These are phyloP conservation scores for Acanthis flammea DNA, from an alignment of 2,797 vertebrate genomes.

Conservation along the genomic window DNA sequence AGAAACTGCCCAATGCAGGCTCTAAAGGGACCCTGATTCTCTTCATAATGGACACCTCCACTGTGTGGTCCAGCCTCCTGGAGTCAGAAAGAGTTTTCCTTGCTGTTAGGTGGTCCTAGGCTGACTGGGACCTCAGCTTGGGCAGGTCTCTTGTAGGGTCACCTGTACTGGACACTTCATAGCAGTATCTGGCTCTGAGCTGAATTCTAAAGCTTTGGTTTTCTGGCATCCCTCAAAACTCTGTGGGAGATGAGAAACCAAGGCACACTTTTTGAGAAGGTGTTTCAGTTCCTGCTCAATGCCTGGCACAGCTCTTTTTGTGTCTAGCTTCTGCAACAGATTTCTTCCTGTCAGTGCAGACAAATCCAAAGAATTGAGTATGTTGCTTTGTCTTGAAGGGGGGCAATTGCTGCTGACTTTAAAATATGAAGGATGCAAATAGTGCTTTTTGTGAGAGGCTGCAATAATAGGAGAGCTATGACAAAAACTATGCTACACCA, in stretches of 20 bases:
- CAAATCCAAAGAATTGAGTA: not conserved
- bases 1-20: not conserved
- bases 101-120: not conserved
- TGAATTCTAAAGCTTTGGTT: not conserved
- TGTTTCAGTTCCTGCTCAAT: not conserved
- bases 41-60: too few relatives aligned
- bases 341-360: not conserved
- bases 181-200: not conserved
- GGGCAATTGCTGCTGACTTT: not conserved
- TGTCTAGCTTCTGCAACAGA: not conserved
- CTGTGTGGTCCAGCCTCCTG: not conserved
- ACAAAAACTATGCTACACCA: not conserved
- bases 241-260: accelerated
- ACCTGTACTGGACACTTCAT: accelerated
- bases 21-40: not conserved
- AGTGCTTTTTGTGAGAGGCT: not conserved
- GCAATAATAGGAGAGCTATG: not conserved
- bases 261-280: not conserved
- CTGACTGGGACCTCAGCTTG: not conserved
- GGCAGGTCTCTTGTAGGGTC: not conserved
- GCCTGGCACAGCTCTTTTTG: not conserved
- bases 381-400: not conserved
- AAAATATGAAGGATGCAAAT: not conserved
- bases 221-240: not conserved
- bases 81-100: not conserved